These are phyloP conservation scores for Campoletis raptor DNA, from an alignment of 2,888 invertebrate genomes.

Conservation along the genomic window DNA sequence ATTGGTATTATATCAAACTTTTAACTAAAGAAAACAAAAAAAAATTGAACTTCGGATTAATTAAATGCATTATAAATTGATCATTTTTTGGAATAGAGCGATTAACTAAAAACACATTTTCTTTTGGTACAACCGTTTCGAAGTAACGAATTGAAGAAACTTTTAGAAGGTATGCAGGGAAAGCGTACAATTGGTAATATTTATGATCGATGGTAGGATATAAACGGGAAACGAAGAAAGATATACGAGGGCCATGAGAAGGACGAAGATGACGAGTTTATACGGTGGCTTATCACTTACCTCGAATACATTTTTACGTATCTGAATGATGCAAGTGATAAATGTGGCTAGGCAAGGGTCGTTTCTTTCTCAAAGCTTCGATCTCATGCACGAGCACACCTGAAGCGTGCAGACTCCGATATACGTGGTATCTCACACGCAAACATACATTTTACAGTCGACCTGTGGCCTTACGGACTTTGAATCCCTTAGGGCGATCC, in stretches of 20 bases:
- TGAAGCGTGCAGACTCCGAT: conserved; percentile 17
- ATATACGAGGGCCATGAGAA: background rate
- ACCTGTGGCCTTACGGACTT: conserved; percentile 32
- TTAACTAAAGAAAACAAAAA: background rate
- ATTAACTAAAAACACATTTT: background rate
- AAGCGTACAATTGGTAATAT: background rate
- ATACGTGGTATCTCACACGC: conserved; percentile 18
- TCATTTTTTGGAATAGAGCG: background rate
- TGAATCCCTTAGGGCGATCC: conserved; percentile 31
- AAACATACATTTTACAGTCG: conserved; percentile 35
- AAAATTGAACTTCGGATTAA: background rate
- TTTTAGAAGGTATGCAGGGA: too few species aligned
- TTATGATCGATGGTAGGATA: background rate
- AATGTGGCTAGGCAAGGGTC: conserved; percentile 62
- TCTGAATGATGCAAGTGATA: conserved; percentile 76
- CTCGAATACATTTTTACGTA: conserved; percentile 73
- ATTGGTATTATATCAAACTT: background rate
- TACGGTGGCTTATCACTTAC: conserved; percentile 57
- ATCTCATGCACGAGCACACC: conserved; percentile 28
- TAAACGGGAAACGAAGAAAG: background rate
- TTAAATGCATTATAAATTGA: background rate
- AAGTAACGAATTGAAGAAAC: background rate
- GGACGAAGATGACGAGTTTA: conserved; percentile 42
- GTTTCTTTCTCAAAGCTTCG: conserved; percentile 36
- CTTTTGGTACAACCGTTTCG: background rate